Evolutionary conservation across 2,113 vertebrate genomes (phyloP).

Genomic region (Corythornis cristatus): DNA sequence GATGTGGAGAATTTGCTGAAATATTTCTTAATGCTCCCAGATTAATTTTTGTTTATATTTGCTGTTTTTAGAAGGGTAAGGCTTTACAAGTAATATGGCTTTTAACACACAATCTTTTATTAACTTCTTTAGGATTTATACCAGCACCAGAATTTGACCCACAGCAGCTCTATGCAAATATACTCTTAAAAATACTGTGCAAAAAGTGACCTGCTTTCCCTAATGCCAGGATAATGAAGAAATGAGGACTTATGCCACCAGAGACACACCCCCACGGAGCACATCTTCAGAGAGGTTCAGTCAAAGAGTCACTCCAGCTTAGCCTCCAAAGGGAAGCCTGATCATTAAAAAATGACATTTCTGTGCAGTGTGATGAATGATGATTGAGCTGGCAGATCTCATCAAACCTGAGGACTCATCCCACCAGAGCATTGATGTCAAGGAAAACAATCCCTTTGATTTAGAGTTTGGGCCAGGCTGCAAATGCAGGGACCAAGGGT

Average conservation of each 20-base stretch:
- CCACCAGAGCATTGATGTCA: neutral
- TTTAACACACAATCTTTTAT: neutral
- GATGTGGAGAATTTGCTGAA: neutral
- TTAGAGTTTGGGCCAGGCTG: neutral
- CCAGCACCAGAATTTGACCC: neutral
- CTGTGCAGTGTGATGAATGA: neutral
- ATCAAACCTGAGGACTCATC: neutral
- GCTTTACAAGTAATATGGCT: neutral
- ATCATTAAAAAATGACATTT: conserved; percentile 34
- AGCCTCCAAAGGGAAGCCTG: neutral
- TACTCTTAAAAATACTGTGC: neutral
- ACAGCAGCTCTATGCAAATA: neutral
- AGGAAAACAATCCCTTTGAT: neutral
- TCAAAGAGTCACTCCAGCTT: neutral
- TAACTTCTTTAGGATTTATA: neutral
- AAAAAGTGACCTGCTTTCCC: neutral
- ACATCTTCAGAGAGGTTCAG: neutral
- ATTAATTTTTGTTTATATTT: neutral
- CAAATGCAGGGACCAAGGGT: accelerated
- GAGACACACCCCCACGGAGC: neutral
- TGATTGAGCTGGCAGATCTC: neutral
- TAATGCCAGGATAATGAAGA: conserved; percentile 17
- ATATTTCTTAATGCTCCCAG: neutral
- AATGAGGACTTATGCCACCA: neutral
- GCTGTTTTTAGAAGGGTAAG: neutral